Conservation (phyloP, 1,140 invertebrate species). For the Monomorium pharaonis region DNA sequence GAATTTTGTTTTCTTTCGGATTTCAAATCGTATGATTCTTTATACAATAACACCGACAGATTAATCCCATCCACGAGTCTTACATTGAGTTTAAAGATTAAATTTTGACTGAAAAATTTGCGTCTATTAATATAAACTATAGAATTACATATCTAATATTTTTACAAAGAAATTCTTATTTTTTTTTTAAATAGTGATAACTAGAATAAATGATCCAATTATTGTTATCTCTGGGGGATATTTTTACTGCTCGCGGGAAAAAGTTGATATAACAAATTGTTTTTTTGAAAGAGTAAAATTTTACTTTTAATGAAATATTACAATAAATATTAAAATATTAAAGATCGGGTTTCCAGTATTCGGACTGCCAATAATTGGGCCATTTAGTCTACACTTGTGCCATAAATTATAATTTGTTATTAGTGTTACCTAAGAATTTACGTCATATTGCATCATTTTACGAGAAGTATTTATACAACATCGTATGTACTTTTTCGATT, state of each 20-base stretch:
- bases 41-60: background rate
- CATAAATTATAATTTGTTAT: slow-evolving; percentile 23
- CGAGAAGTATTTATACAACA: slow-evolving; percentile 17
- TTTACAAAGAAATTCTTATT: background rate
- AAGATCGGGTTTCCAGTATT: too few relatives aligned
- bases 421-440: background rate
- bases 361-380: too few relatives aligned
- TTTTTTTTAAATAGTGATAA: background rate
- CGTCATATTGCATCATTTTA: slow-evolving; percentile 6
- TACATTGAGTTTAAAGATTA: background rate
- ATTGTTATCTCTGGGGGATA: too few relatives aligned
- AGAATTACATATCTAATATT: background rate
- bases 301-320: too few relatives aligned
- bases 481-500: background rate
- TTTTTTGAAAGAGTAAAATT: too few relatives aligned
- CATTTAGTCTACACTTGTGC: background rate
- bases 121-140: background rate
- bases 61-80: background rate
- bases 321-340: too few relatives aligned
- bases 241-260: too few relatives aligned
- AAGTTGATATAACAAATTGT: too few relatives aligned
- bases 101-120: background rate
- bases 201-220: too few relatives aligned
- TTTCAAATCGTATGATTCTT: background rate
- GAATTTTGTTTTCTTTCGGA: background rate